These are phyloP conservation scores for Rhincodon typus DNA, from an alignment of 2,797 vertebrate genomes.

Conservation along the genomic window DNA sequence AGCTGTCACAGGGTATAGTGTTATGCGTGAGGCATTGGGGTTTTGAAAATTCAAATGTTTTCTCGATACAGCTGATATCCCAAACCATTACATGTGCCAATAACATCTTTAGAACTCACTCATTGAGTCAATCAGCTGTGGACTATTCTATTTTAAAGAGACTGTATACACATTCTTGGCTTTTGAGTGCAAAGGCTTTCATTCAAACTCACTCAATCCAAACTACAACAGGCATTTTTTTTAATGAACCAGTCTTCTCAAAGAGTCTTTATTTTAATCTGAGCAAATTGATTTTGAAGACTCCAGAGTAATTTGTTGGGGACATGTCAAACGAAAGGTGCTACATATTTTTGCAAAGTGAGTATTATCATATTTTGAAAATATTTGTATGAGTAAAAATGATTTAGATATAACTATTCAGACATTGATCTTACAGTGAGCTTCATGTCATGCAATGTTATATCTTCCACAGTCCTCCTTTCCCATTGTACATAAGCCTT, in stretches of 20 bases:
- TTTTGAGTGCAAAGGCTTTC: constrained; percentile 17
- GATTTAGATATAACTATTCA: not conserved
- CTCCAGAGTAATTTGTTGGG: constrained; percentile 16
- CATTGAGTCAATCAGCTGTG: constrained; percentile 18
- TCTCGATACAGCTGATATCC: constrained; percentile 34
- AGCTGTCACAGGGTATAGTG: constrained; percentile 12
- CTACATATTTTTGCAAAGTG: constrained; percentile 21
- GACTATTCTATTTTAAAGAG: constrained; percentile 18
- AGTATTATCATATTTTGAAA: constrained; percentile 29
- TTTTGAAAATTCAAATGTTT: not conserved
- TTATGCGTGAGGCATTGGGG: not conserved
- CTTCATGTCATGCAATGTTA: not conserved
- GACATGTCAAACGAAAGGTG: constrained; percentile 12
- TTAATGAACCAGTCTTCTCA: constrained; percentile 30
- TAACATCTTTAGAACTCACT: constrained; percentile 1
- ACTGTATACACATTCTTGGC: constrained; percentile 11
- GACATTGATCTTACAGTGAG: not conserved
- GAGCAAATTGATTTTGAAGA: constrained; percentile 30
- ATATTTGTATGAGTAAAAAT: not conserved
- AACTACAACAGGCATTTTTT: not conserved
- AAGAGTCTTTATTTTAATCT: constrained; percentile 26
- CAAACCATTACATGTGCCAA: constrained; percentile 34
- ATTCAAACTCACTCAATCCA: constrained; percentile 19
- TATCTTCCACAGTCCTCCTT: not conserved
- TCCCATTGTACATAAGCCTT: no score